Evolutionary conservation across 2,888 invertebrate genomes (phyloP).

Genomic region (Chydorus sphaericus): DNA sequence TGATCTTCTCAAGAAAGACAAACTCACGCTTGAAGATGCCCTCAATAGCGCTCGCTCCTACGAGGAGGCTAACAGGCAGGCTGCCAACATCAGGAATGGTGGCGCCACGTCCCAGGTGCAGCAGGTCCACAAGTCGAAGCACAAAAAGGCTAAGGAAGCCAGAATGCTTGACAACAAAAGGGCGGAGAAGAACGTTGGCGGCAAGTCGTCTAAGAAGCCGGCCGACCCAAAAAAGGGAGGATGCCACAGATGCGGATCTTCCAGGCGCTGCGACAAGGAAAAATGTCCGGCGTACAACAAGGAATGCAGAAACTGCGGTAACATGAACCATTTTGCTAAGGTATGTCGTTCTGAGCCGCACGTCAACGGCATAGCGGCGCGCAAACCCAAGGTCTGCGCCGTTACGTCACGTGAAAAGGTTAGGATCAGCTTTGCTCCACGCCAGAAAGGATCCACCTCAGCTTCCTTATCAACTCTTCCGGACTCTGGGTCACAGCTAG

Average conservation of each 20-base stretch:
- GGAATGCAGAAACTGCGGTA: neutral
- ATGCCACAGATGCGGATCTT: neutral
- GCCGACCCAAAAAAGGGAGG: too few relatives aligned
- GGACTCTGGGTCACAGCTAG: neutral
- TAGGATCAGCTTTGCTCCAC: neutral
- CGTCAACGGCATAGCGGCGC: neutral
- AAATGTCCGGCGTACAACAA: neutral
- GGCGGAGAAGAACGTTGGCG: neutral
- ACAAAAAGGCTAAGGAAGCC: too few relatives aligned
- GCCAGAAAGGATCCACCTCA: neutral
- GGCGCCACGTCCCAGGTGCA: neutral
- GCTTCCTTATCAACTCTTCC: neutral
- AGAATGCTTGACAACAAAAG: neutral
- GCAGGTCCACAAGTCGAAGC: neutral
- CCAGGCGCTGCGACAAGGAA: too few relatives aligned
- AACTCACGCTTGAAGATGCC: neutral
- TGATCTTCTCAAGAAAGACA: conserved; percentile 4
- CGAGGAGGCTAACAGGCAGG: neutral
- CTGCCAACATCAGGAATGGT: neutral
- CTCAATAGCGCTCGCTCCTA: neutral
- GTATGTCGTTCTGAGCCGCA: too few relatives aligned
- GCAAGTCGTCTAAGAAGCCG: too few relatives aligned
- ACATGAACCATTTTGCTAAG: neutral
- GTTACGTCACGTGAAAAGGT: neutral
- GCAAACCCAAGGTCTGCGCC: neutral